These are phyloP conservation scores for Euwallacea similis DNA, from an alignment of 1,140 invertebrate genomes.

Conservation along the genomic window DNA sequence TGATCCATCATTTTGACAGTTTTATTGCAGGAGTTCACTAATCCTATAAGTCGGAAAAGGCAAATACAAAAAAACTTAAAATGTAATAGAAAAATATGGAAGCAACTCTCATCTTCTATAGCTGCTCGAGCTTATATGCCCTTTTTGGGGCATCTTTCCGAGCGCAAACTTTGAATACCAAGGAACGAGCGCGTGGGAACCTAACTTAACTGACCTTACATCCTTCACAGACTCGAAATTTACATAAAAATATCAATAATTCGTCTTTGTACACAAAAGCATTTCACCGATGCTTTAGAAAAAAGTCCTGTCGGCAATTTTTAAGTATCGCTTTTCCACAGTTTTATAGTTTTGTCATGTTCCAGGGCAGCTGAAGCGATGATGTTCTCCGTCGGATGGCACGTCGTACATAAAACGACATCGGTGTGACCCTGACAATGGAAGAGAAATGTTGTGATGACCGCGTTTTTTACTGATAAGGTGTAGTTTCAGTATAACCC, in stretches of 20 bases:
- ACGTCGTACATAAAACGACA: conserved; percentile 96
- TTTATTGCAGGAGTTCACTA: conserved; percentile 5
- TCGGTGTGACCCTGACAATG: conserved; percentile 88
- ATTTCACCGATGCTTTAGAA: too few relatives aligned
- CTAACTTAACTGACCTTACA: too few relatives aligned
- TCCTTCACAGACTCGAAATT: too few relatives aligned
- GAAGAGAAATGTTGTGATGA: not conserved
- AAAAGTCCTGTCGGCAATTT: not conserved
- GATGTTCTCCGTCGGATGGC: conserved; percentile 98
- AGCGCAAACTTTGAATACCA: not conserved
- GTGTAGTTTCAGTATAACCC: not conserved
- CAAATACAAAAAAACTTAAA: conserved; percentile 6
- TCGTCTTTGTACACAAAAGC: too few relatives aligned
- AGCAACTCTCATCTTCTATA: not conserved
- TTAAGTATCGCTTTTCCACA: conserved; percentile 95
- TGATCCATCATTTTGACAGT: not conserved
- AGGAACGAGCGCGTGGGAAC: too few relatives aligned
- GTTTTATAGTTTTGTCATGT: conserved; percentile 98
- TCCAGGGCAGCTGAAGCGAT: conserved; percentile 98
- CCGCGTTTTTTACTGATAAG: conserved; percentile 1
- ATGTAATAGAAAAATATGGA: not conserved
- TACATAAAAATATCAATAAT: too few relatives aligned
- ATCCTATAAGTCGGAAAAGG: conserved; percentile 26
- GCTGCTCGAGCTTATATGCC: not conserved
- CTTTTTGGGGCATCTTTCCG: not conserved